Evolutionary conservation across 2,797 vertebrate genomes (phyloP).

Genomic region (Rhinogobio ventralis): DNA sequence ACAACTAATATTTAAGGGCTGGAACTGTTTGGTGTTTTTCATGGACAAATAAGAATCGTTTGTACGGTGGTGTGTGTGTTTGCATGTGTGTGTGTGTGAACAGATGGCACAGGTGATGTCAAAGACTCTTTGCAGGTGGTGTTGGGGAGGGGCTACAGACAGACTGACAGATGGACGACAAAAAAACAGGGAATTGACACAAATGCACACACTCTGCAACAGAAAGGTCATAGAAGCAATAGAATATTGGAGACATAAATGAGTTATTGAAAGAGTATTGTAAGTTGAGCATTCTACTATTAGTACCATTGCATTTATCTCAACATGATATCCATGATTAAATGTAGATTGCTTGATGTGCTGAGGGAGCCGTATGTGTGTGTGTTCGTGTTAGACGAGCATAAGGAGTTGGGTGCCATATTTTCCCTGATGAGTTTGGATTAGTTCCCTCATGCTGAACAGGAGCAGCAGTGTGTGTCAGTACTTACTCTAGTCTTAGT

Average conservation of each 20-base stretch:
- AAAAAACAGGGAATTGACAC: constrained; percentile 55
- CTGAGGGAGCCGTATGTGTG: constrained; percentile 12
- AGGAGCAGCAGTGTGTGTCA: constrained; percentile 51
- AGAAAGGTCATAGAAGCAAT: constrained; percentile 34
- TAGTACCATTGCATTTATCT: not conserved
- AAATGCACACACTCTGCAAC: constrained; percentile 22
- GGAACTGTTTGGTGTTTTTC: constrained; percentile 19
- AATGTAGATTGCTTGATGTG: not conserved
- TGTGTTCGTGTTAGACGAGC: constrained; percentile 38
- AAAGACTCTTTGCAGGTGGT: constrained; percentile 65
- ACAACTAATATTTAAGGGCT: constrained; percentile 9
- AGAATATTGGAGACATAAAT: not conserved
- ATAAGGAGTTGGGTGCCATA: constrained; percentile 55
- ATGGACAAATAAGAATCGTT: constrained; percentile 4
- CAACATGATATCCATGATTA: not conserved
- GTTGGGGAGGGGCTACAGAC: constrained; percentile 74
- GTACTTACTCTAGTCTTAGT: constrained; percentile 24
- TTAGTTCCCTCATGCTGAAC: constrained; percentile 43
- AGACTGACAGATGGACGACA: constrained; percentile 81
- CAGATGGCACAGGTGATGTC: constrained; percentile 80
- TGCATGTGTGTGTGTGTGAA: constrained; percentile 61
- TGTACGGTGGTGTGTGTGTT: constrained; percentile 2
- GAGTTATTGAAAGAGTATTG: not conserved
- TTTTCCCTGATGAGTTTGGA: constrained; percentile 57
- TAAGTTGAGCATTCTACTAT: constrained; percentile 45